Evolutionary conservation across 2,797 vertebrate species (phyloP).

Genomic region (Prionace glauca): DNA sequence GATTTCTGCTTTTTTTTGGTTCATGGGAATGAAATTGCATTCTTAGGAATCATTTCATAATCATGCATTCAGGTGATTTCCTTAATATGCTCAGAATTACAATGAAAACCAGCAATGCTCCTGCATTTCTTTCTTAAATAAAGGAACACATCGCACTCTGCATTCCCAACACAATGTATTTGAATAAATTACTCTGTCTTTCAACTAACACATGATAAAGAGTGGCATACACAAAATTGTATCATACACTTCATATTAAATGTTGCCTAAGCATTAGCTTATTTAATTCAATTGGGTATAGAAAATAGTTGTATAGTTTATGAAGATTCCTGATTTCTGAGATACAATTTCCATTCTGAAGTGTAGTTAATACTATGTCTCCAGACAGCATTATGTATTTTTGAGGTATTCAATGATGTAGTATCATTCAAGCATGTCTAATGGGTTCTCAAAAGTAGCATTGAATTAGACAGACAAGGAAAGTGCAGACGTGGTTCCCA

Average conservation of each 20-base stretch:
- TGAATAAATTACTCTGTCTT: not conserved
- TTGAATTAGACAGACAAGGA: not conserved
- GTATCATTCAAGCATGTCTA: not conserved
- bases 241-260: not conserved
- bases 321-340: not conserved
- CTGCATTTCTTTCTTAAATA: not conserved
- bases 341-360: not conserved
- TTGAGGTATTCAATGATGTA: not conserved
- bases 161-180: not conserved
- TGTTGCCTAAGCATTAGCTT: not conserved
- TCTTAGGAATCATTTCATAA: not conserved
- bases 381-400: not conserved
- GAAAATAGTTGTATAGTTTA: not conserved
- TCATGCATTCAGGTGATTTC: not conserved
- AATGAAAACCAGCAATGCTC: not conserved
- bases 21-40: not conserved
- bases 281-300: not conserved
- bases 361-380: not conserved
- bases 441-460: not conserved
- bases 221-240: not conserved
- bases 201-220: not conserved
- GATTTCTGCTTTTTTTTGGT: not conserved
- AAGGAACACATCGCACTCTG: not conserved
- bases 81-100: not conserved
- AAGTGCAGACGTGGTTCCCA: not conserved